phyloP scores from a whole-genome alignment of 2,113 vertebrate species.

The Picathartes gymnocephalus region DNA sequence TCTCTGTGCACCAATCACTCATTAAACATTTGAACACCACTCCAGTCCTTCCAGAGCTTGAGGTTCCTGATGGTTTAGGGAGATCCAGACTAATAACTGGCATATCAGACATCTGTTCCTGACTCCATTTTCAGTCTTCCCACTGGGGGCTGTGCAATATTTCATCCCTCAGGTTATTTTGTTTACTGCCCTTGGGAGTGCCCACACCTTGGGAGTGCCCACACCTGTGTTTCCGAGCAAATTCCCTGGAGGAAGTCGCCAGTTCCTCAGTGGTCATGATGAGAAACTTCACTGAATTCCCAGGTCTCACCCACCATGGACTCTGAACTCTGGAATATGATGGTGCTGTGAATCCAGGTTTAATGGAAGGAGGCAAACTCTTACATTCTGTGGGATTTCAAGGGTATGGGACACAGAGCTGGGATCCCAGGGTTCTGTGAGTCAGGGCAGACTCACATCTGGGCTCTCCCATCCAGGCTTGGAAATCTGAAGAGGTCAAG shows the following conservation, averaged over 20 bases:
- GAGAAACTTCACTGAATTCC: not conserved
- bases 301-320: not conserved
- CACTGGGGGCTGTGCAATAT: not conserved
- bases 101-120: not conserved
- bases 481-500: not conserved
- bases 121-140: not conserved
- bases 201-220: too few species aligned
- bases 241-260: not conserved
- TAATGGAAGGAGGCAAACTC: not conserved
- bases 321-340: not conserved
- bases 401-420: rapidly evolving
- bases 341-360: not conserved
- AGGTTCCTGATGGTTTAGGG: not conserved
- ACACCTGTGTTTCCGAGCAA: not conserved
- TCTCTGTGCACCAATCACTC: not conserved
- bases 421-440: not conserved
- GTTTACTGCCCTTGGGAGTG: not conserved
- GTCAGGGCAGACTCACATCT: not conserved
- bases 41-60: not conserved
- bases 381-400: not conserved
- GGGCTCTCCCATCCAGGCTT: not conserved
- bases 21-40: not conserved
- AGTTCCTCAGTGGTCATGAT: not conserved
- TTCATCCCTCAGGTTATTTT: not conserved
- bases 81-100: not conserved